A percentile compares a stretch with the other conserved stretches of the same genome.
Evolutionary conservation across 2,797 vertebrate genomes (phyloP).

Genomic region (Mus minutoides): DNA sequence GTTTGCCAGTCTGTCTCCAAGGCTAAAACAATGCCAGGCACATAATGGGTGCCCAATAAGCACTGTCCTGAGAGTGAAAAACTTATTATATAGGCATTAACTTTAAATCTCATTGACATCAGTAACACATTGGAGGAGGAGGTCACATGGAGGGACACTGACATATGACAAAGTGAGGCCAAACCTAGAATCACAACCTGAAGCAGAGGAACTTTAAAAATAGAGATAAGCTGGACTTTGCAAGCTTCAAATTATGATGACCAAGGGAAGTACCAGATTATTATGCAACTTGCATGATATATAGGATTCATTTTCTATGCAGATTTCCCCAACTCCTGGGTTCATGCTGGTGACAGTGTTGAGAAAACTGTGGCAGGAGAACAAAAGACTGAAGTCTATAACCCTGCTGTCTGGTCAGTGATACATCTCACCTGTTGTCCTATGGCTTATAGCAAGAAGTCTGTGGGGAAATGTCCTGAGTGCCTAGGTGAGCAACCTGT

Average conservation of each 20-base stretch:
- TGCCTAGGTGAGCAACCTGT: neutral
- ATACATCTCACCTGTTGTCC: neutral
- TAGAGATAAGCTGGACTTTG: neutral
- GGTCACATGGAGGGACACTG: neutral
- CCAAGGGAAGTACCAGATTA: neutral
- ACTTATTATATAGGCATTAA: neutral
- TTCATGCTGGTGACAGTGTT: neutral
- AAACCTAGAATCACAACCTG: neutral
- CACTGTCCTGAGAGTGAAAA: neutral
- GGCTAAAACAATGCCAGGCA: neutral
- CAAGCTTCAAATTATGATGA: neutral
- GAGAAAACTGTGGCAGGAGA: neutral
- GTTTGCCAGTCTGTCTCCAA: neutral
- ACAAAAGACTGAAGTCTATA: neutral
- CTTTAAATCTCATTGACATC: neutral
- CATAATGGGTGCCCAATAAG: neutral
- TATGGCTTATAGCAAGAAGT: neutral
- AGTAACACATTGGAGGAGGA: neutral
- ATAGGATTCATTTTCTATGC: neutral
- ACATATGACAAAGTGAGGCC: conserved; percentile 1
- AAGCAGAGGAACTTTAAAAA: neutral
- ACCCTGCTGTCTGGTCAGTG: neutral
- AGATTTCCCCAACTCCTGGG: neutral
- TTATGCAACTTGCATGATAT: neutral
- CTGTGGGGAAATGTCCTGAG: neutral